Evolutionary conservation across 2,888 invertebrate species (phyloP).

Genomic region (Eupithecia vulgata): DNA sequence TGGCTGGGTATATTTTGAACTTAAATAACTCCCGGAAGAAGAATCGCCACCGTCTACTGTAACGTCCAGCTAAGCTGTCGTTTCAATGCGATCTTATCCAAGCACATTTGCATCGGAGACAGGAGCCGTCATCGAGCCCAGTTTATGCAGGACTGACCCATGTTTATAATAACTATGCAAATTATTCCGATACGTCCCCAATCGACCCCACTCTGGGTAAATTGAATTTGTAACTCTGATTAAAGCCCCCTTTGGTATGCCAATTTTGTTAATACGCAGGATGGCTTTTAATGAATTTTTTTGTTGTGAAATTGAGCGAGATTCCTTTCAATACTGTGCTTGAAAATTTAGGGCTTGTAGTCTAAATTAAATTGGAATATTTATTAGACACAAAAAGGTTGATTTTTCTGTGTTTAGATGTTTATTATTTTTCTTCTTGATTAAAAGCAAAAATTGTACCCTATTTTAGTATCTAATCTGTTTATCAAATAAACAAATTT

Average conservation of each 20-base stretch:
- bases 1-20: not conserved
- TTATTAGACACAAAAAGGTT: not conserved
- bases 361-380: not conserved
- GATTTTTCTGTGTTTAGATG: not conserved
- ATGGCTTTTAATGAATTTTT: constrained; percentile 56
- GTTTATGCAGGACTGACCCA: constrained; percentile 80
- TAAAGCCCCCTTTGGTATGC: constrained; percentile 74
- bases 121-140: constrained; percentile 72
- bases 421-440: not conserved
- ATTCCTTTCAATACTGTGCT: constrained; percentile 24
- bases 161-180: constrained; percentile 84
- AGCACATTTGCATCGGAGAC: constrained; percentile 69
- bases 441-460: not conserved
- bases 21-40: not conserved
- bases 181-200: constrained; percentile 78
- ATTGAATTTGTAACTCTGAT: constrained; percentile 82
- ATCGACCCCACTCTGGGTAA: constrained; percentile 69
- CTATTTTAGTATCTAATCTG: not conserved
- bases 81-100: constrained; percentile 52
- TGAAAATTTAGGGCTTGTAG: constrained; percentile 20
- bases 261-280: constrained; percentile 56
- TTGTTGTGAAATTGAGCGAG: constrained; percentile 40
- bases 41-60: not conserved
- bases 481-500: constrained; percentile 39
- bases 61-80: constrained; percentile 31